Conservation (phyloP, 2,113 vertebrate genomes). For the Kryptolebias marmoratus region DNA sequence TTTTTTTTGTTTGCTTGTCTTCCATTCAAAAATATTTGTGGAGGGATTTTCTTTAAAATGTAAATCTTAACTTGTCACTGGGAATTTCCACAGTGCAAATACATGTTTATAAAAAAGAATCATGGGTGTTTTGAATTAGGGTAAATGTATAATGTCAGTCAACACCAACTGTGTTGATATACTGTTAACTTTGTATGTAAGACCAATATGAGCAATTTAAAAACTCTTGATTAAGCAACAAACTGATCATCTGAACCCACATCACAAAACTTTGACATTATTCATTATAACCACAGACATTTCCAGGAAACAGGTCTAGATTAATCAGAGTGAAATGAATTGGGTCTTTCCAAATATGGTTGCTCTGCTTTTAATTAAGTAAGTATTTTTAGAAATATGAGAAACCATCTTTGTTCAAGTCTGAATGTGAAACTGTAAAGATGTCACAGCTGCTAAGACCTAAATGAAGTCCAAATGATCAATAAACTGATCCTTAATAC, state of each 20-base stretch:
- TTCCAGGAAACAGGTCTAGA: constrained; percentile 2
- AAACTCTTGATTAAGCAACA: neutral
- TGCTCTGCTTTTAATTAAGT: neutral
- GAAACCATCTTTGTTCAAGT: neutral
- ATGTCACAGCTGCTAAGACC: neutral
- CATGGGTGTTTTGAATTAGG: neutral
- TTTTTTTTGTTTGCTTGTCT: neutral
- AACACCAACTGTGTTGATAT: neutral
- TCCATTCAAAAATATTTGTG: neutral
- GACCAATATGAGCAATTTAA: neutral
- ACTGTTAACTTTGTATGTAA: neutral
- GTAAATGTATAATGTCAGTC: neutral
- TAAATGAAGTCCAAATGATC: neutral
- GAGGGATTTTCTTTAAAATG: neutral
- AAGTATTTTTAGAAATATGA: neutral
- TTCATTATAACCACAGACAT: neutral
- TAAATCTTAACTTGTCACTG: neutral
- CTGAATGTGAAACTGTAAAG: neutral
- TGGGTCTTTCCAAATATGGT: neutral
- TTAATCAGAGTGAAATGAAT: neutral
- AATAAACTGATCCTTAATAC: no score
- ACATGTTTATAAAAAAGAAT: neutral
- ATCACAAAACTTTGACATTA: neutral
- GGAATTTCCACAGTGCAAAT: neutral
- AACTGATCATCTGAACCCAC: neutral